These are phyloP conservation scores for Chrysolina haemoptera DNA, from an alignment of 2,888 invertebrate genomes.

Conservation along the genomic window DNA sequence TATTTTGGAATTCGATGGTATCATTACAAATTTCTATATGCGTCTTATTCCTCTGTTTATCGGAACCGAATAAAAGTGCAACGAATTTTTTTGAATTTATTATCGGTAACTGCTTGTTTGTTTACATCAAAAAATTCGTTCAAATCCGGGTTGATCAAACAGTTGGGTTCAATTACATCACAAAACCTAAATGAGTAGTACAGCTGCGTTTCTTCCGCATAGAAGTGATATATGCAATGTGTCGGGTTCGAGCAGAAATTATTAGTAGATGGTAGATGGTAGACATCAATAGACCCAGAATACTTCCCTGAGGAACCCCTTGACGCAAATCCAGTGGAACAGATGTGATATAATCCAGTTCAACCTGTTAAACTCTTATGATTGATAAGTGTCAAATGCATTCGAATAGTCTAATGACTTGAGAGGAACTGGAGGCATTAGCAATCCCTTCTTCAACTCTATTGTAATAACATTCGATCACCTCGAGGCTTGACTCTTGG, in stretches of 20 bases:
- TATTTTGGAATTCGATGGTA: not conserved
- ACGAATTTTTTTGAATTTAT: too few species aligned
- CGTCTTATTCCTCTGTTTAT: not conserved
- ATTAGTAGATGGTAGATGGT: not conserved
- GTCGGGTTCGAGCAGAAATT: not conserved
- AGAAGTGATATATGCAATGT: slow-evolving; percentile 8
- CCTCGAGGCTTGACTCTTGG: not conserved
- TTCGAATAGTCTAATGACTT: slow-evolving; percentile 8
- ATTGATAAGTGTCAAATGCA: slow-evolving; percentile 28
- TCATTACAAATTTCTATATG: slow-evolving; percentile 3
- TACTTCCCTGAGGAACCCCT: slow-evolving; percentile 34
- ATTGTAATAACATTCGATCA: not conserved
- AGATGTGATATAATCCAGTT: slow-evolving; percentile 9
- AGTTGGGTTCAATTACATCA: not conserved
- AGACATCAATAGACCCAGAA: slow-evolving; percentile 18
- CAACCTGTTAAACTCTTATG: slow-evolving; percentile 22
- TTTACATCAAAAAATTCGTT: too few species aligned
- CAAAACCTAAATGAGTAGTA: slow-evolving; percentile 4
- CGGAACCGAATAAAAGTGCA: too few species aligned
- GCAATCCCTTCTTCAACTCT: slow-evolving; percentile 1
- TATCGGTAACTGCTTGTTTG: too few species aligned
- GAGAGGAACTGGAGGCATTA: not conserved
- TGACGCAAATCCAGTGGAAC: not conserved
- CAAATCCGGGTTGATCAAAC: not conserved
- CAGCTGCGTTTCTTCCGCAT: not conserved